A percentile compares a stretch with the other conserved stretches of the same genome.
Evolutionary conservation across 2,113 vertebrate genomes (phyloP).

Genomic region (Sinocyclocheilus anophthalmus): DNA sequence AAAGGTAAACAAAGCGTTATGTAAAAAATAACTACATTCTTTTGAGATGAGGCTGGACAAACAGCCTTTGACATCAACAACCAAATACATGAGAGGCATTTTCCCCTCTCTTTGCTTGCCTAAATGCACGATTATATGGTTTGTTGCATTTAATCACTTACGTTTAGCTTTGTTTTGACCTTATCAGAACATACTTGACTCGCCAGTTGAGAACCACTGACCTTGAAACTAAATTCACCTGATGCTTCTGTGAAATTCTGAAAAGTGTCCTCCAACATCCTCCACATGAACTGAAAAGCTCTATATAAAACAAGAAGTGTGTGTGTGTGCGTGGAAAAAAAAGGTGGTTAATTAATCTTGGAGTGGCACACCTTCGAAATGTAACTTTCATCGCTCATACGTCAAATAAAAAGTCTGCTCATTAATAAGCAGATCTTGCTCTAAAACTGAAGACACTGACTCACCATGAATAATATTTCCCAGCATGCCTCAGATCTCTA

Average conservation of each 20-base stretch:
- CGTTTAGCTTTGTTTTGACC: conserved; percentile 26
- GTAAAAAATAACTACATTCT: not conserved
- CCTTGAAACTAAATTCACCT: conserved; percentile 2
- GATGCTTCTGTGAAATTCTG: conserved; percentile 2
- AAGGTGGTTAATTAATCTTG: not conserved
- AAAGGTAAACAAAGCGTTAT: not conserved
- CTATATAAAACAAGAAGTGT: not conserved
- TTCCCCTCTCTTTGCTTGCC: not conserved
- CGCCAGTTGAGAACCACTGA: not conserved
- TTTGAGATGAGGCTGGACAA: not conserved
- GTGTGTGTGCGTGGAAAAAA: not conserved
- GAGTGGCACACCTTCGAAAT: not conserved
- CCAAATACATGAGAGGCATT: too few relatives aligned
- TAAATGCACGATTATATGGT: conserved; percentile 16
- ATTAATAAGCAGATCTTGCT: conserved; percentile 18
- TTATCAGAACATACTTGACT: conserved; percentile 8
- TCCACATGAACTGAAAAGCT: not conserved
- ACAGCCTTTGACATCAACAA: conserved; percentile 4
- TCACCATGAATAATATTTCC: conserved; percentile 29
- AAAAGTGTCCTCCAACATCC: not conserved
- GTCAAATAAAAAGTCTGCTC: not conserved
- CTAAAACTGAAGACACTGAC: not conserved
- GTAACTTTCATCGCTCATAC: not conserved
- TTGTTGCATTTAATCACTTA: conserved; percentile 6
- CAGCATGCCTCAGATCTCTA: conserved; percentile 56